These are phyloP conservation scores for Thaumatotibia leucotreta DNA, from an alignment of 1,140 invertebrate species.

Conservation along the genomic window DNA sequence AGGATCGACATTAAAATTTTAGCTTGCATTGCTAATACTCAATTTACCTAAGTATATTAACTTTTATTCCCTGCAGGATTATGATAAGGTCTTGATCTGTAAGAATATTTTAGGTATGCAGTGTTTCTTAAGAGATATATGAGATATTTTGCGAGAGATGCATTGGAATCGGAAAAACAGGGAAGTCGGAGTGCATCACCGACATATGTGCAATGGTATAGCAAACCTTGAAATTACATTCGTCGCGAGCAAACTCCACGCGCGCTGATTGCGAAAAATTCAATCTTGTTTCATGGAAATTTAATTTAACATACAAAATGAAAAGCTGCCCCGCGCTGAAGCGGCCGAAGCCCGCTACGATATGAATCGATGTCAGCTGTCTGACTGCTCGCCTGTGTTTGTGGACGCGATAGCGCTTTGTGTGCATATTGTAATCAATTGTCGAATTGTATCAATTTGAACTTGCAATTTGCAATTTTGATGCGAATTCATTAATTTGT, in stretches of 20 bases:
- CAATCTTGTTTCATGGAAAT: slow-evolving; percentile 76
- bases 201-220: background rate
- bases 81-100: no score
- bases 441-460: slow-evolving; percentile 71
- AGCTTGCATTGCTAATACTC: no score
- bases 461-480: slow-evolving; percentile 72
- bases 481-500: slow-evolving; percentile 69
- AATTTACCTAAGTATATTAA: no score
- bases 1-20: background rate
- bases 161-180: no score
- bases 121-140: no score
- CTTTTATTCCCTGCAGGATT: no score
- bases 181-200: background rate
- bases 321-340: slow-evolving; percentile 59
- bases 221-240: slow-evolving; percentile 40
- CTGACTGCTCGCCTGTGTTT: slow-evolving; percentile 70
- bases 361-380: slow-evolving; percentile 67
- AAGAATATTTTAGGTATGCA: no score
- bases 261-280: slow-evolving; percentile 74
- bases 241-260: slow-evolving; percentile 43
- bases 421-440: slow-evolving; percentile 76
- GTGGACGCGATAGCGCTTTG: slow-evolving; percentile 66
- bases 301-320: slow-evolving; percentile 77
- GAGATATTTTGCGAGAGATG: no score
- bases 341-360: slow-evolving; percentile 27